Base-by-base conservation (phyloP, 2,113 vertebrate species). In the Sterrhoptilus dennistouni region DNA sequence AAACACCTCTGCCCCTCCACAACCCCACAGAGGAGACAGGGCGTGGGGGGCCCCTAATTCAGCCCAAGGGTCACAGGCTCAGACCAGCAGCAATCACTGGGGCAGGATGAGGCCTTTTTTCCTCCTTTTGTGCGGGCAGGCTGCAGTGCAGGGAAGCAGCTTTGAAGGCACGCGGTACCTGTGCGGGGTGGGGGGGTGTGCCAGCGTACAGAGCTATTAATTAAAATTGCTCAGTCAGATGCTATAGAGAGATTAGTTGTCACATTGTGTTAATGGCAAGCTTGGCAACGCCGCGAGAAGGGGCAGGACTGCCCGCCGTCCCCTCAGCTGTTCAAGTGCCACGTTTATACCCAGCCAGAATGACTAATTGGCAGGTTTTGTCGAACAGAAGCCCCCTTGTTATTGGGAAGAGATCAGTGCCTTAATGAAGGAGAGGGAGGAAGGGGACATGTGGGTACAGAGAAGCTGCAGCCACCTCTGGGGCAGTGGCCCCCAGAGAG, bases 231-330 rank as follows among this genome's bases (percentile, higher is more conserved):
- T 97, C 97, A 87, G 96, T 98, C 98, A 98, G 97, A 97, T 97
- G 98, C 97, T 98, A 95, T 95, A 96, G 97, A 97, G 98, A 98
- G 98, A 98, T 98, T 97, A 97, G 97, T 98, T 98, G 98, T 98
- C 98, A 98, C 98, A 98, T 98, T 98, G 98, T 97, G 97, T 98
- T 98, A 98, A 98, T 98, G 97, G 97, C 96, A 97, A 97, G 97
- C 97, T 96, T 95, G 95, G 98, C 96, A 96, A 96, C 69, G 59
- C 97, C 28, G 95, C 18, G 49, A 95, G 97, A 98, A 98, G 98
- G 97, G 96, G 97, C 97, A 96, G 90, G 97, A 96, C 98, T 97
- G 96, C 98, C 98, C 81, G 97, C 97, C 81, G 97, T 90, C 97
- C 97, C 81, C 91, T 98, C 98, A 98, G 98, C 98, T 98, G 98